Evolutionary conservation across 2,888 invertebrate species (phyloP), one percentile per base, ranked within the genome.

Genomic region (Drosophila monieri): DNA sequence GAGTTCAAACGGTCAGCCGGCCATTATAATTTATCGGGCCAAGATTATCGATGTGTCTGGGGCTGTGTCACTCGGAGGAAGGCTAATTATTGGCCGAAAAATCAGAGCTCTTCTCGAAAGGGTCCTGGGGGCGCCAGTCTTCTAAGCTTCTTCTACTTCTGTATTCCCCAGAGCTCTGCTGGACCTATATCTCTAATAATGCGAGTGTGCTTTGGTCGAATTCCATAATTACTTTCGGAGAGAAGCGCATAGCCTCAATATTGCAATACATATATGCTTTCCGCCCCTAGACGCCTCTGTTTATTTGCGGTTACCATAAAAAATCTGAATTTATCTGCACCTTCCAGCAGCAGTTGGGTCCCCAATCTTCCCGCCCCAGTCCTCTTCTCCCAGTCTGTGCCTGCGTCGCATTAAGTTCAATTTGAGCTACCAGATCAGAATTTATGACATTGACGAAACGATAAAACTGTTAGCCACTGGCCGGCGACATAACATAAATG

Each of bases 371-470:
- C 3, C 3, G 6, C n/a, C 23, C 10, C 21, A 30, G 44, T 12
- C 35, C n/a, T n/a, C 12, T 39, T 23, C n/a, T n/a, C n/a, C n/a
- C n/a, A n/a, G n/a, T n/a, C 51, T 27, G 51, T 71, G 69, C 53
- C 68, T 60, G 64, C 66, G 64, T 60, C 69, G 87, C 85, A 87
- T 85, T 81, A 87, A 78, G 85, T 86, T 85, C 85, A 85, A 87
- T 87, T 85, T 83, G 73, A 76, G 87, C 81, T 66, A 78, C 83
- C 77, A 87, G 85, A 85, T 87, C 85, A 85, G 87, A 85, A 85
- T 85, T 85, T 85, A 85, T 87, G 85, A 87, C 87, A 85, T 85
- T 85, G 84, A 85, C 86, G 84, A 85, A 81, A 81, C 85, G 78
- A 85, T 85, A 87, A 85, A 85, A 81, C 80, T 77, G 80, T 67